A percentile compares a stretch with the other conserved stretches of the same genome.
Evolutionary conservation across 2,888 invertebrate genomes (phyloP).

Genomic region (Hypolimnas misippus): DNA sequence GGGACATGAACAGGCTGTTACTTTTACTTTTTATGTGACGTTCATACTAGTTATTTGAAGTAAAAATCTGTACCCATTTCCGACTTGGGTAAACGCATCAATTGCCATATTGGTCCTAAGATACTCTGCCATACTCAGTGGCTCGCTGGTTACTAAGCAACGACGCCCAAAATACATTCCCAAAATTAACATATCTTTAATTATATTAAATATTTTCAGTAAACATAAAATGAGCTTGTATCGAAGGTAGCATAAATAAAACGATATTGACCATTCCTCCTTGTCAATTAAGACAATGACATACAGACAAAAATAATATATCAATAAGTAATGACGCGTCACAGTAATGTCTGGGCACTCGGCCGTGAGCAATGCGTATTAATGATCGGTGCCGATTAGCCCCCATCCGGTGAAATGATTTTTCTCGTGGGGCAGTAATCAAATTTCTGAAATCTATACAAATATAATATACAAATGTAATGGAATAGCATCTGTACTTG

Average conservation of each 20-base stretch:
- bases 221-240: background rate
- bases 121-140: too few relatives aligned
- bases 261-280: conserved; percentile 16
- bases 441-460: conserved; percentile 40
- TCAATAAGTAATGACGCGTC: conserved; percentile 73
- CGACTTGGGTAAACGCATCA: too few relatives aligned
- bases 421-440: conserved; percentile 52
- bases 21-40: too few relatives aligned
- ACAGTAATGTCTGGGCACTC: conserved; percentile 64
- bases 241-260: background rate
- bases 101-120: too few relatives aligned
- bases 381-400: conserved; percentile 75
- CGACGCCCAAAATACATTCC: too few relatives aligned
- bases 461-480: conserved; percentile 16
- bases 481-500: background rate
- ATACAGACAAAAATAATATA: conserved; percentile 55
- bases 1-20: too few relatives aligned
- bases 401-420: conserved; percentile 71
- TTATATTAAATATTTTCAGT: background rate
- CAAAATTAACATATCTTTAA: too few relatives aligned
- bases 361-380: conserved; percentile 74
- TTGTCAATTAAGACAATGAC: conserved; percentile 32
- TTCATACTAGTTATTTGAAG: too few relatives aligned
- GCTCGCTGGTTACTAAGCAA: too few relatives aligned
- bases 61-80: too few relatives aligned